Conservation (phyloP, 2,888 invertebrate genomes). For the Drosophila kanekoi region DNA sequence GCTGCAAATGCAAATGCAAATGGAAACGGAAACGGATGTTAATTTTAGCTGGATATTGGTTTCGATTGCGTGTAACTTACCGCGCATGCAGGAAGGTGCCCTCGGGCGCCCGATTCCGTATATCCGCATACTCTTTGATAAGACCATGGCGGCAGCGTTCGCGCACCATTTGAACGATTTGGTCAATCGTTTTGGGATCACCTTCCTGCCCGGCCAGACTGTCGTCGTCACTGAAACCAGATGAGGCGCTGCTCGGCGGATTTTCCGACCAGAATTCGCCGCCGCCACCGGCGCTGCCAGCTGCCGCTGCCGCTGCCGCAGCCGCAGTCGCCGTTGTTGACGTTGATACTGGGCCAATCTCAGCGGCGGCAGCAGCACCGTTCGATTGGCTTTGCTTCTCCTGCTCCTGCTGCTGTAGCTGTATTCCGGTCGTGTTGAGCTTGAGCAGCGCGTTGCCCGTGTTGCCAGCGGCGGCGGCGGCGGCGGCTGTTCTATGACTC, state of each 20-base stretch:
- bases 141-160: slow-evolving; percentile 92
- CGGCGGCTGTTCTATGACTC: slow-evolving; percentile 46
- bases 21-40: no score
- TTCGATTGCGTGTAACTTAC: slow-evolving; percentile 83
- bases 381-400: slow-evolving; percentile 5
- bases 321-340: slow-evolving; percentile 27
- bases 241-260: slow-evolving; percentile 90
- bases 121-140: slow-evolving; percentile 94
- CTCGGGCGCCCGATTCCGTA: slow-evolving; percentile 92
- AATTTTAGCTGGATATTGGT: background rate
- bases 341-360: slow-evolving; percentile 16
- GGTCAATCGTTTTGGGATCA: slow-evolving; percentile 90
- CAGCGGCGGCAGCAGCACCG: no score
- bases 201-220: slow-evolving; percentile 91
- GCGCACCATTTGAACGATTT: slow-evolving; percentile 87
- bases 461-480: slow-evolving; percentile 5
- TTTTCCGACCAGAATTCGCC: slow-evolving; percentile 86
- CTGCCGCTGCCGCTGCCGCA: slow-evolving; percentile 31
- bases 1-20: slow-evolving; percentile 83
- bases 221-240: slow-evolving; percentile 96
- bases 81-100: slow-evolving; percentile 96
- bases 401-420: slow-evolving; percentile 20
- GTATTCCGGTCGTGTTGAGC: slow-evolving; percentile 62
- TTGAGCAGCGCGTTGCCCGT: slow-evolving; percentile 43
- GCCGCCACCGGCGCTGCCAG: slow-evolving; percentile 39